These are phyloP conservation scores for Calyptommatus sinebrachiatus DNA, from an alignment of 2,113 vertebrate genomes.

Conservation along the genomic window DNA sequence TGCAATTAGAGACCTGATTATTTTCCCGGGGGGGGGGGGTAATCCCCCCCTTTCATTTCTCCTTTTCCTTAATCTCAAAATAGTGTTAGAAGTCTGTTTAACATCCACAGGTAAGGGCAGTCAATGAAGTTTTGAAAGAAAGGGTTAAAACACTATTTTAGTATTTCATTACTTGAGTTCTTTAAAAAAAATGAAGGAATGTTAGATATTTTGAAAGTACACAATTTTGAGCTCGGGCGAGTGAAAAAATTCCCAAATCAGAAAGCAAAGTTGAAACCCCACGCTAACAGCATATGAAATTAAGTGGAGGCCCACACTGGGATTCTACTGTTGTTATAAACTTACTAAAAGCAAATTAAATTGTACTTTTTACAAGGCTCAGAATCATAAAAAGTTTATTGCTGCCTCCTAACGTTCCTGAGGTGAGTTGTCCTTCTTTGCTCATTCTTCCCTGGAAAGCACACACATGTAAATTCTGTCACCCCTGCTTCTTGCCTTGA, in stretches of 20 bases:
- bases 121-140: constrained; percentile 28
- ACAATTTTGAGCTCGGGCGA: constrained; percentile 21
- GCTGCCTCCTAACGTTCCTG: constrained; percentile 39
- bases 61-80: constrained; percentile 27
- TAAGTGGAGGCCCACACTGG: constrained; percentile 25
- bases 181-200: neutral
- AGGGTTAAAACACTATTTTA: constrained; percentile 38
- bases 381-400: constrained; percentile 37
- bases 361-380: constrained; percentile 27
- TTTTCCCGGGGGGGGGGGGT: constrained; percentile 49
- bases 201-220: neutral
- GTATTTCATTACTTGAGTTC: neutral
- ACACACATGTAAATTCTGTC: constrained; percentile 56
- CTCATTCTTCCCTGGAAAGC: constrained; percentile 42
- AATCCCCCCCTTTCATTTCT: neutral
- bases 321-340: constrained; percentile 35
- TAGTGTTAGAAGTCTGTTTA: constrained; percentile 35
- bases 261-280: constrained; percentile 33
- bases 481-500: constrained; percentile 39
- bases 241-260: constrained; percentile 23
- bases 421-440: constrained; percentile 26
- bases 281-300: constrained; percentile 38
- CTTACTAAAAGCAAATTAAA: constrained; percentile 38
- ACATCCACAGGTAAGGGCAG: constrained; percentile 20
- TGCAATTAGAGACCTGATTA: constrained; percentile 57